phyloP scores from a whole-genome alignment of 1,140 invertebrate genomes.

The Drosophila sulfurigaster region DNA sequence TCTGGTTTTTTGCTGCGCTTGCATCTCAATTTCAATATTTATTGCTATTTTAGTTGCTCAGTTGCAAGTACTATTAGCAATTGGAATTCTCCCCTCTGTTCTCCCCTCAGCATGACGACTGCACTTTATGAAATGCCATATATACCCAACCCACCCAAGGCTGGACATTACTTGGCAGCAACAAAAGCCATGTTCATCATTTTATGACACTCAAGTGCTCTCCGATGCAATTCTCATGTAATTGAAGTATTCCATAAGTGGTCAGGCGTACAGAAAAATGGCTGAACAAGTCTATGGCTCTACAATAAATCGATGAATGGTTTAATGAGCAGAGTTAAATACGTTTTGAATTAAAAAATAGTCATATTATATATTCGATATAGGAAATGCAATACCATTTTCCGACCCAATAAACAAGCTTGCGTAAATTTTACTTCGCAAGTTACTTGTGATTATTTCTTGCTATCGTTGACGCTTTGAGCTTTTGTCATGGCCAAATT shows the following conservation, averaged over 20 bases:
- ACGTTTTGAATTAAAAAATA: too few relatives aligned
- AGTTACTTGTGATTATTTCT: constrained; percentile 31
- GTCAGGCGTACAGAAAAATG: not conserved
- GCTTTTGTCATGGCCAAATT: constrained; percentile 4
- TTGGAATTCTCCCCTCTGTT: constrained; percentile 14
- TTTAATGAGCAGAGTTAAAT: not conserved
- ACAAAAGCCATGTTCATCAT: constrained; percentile 2
- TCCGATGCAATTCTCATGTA: constrained; percentile 15
- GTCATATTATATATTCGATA: too few relatives aligned
- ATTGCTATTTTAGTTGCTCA: constrained; percentile 59
- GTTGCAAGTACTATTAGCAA: constrained; percentile 67
- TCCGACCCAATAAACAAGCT: not conserved
- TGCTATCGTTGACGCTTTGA: constrained; percentile 9
- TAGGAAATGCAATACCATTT: constrained; percentile 7
- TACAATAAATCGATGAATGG: not conserved
- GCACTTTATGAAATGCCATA: not conserved
- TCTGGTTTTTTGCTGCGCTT: constrained; percentile 5
- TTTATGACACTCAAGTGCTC: constrained; percentile 26
- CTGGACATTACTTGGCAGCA: not conserved
- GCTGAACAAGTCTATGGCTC: not conserved
- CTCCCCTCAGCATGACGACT: constrained; percentile 27
- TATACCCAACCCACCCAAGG: not conserved
- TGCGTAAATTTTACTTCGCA: constrained; percentile 5
- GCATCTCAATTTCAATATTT: constrained; percentile 49
- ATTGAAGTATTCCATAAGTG: constrained; percentile 15